Percentiles rank a stretch among this genome's conserved stretches.
phyloP scores from a whole-genome alignment of 2,888 invertebrate species.

The Saturnia japonica region DNA sequence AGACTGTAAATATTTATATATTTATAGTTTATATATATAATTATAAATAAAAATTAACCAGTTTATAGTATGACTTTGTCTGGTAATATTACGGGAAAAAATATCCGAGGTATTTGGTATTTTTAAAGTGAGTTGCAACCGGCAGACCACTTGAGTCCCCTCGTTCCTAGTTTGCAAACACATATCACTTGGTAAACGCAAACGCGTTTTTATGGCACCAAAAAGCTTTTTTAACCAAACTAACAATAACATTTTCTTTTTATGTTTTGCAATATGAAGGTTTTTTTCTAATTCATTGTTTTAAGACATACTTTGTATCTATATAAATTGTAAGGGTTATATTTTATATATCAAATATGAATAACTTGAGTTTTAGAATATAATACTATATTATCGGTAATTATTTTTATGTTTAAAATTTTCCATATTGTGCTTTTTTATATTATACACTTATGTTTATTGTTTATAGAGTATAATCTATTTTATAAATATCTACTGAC shows the following conservation, averaged over 20 bases:
- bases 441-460: too few species aligned
- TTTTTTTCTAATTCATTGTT: background rate
- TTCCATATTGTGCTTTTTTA: too few species aligned
- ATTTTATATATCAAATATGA: too few species aligned
- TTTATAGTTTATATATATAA: too few species aligned
- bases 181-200: slow-evolving; percentile 40
- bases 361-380: too few species aligned
- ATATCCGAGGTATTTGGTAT: background rate
- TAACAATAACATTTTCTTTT: slow-evolving; percentile 4
- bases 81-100: background rate
- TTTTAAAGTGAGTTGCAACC: slow-evolving; percentile 19
- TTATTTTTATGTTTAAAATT: background rate
- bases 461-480: too few species aligned
- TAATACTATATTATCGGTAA: background rate
- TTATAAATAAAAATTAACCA: background rate
- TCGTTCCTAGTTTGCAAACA: slow-evolving; percentile 39
- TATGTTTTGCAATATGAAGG: background rate
- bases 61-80: background rate
- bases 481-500: too few species aligned
- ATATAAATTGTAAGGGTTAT: background rate
- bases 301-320: background rate
- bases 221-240: slow-evolving; percentile 18
- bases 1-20: background rate
- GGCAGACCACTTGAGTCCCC: slow-evolving; percentile 45
- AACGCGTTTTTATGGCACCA: slow-evolving; percentile 32